Conservation (phyloP, 2,113 vertebrate genomes). For the Galbula dea region DNA sequence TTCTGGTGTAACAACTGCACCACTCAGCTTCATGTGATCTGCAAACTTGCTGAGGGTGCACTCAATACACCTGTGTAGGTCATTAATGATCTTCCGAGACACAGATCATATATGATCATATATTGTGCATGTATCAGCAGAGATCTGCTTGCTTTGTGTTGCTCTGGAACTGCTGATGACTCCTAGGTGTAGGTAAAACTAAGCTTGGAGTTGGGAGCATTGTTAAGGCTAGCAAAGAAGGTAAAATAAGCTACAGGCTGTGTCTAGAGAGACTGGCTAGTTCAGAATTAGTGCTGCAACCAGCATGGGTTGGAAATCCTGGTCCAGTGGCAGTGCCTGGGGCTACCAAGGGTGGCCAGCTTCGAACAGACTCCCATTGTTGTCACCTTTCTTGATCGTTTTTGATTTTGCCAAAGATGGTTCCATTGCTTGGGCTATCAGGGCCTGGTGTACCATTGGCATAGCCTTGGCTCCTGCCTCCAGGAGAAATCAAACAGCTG, state of each 20-base stretch:
- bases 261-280: background rate
- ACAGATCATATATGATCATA: too few species aligned
- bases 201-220: background rate
- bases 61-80: too few species aligned
- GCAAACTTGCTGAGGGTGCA: too few species aligned
- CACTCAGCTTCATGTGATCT: too few species aligned
- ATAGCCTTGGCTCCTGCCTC: background rate
- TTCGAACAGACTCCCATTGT: background rate
- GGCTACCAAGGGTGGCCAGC: background rate
- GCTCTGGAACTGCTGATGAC: background rate
- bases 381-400: background rate
- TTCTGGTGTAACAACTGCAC: too few species aligned
- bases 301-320: background rate
- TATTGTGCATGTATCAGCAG: background rate
- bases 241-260: background rate
- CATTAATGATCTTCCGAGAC: too few species aligned
- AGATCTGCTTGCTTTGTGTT: background rate
- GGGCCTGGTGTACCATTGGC: background rate
- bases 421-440: background rate
- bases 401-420: background rate
- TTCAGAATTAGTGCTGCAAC: background rate
- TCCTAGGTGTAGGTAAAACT: background rate
- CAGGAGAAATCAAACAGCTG: background rate
- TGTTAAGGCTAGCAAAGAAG: background rate
- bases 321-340: background rate